Conservation (phyloP, 1,140 invertebrate species). For the Neelides sp. region DNA sequence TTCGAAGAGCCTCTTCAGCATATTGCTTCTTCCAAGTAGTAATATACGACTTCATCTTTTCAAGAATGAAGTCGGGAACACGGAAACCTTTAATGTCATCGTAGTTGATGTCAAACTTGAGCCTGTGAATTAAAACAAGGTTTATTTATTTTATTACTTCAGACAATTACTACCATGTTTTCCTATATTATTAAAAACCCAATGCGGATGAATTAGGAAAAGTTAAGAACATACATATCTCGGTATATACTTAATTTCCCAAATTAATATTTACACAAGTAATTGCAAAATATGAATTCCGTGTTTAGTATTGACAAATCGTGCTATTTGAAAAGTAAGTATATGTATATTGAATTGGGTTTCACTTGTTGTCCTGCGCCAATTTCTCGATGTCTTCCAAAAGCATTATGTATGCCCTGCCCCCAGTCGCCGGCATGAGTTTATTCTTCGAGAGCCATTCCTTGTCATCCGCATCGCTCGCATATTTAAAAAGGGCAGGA, state of each 20-base stretch:
- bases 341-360: background rate
- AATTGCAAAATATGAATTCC: too few relatives aligned
- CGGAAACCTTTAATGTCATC: constrained; percentile 31
- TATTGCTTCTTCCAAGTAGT: constrained; percentile 30
- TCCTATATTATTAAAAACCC: too few relatives aligned
- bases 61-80: constrained; percentile 30
- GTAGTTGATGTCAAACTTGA: constrained; percentile 30
- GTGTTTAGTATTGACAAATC: too few relatives aligned
- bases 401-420: constrained; percentile 66
- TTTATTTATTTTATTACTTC: too few relatives aligned
- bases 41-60: constrained; percentile 30
- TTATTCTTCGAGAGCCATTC: constrained; percentile 65
- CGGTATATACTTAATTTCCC: too few relatives aligned
- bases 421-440: constrained; percentile 59
- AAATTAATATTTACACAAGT: too few relatives aligned
- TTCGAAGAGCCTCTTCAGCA: constrained; percentile 23
- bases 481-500: constrained; percentile 61
- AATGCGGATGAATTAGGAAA: too few relatives aligned
- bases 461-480: constrained; percentile 66
- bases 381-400: constrained; percentile 65
- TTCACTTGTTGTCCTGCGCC: constrained; percentile 35
- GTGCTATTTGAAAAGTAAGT: too few relatives aligned
- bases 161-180: too few relatives aligned
- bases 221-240: too few relatives aligned
- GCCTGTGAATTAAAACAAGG: constrained; percentile 11